Evolutionary conservation across 2,797 vertebrate genomes (phyloP).

Genomic region (Girardinus metallicus): DNA sequence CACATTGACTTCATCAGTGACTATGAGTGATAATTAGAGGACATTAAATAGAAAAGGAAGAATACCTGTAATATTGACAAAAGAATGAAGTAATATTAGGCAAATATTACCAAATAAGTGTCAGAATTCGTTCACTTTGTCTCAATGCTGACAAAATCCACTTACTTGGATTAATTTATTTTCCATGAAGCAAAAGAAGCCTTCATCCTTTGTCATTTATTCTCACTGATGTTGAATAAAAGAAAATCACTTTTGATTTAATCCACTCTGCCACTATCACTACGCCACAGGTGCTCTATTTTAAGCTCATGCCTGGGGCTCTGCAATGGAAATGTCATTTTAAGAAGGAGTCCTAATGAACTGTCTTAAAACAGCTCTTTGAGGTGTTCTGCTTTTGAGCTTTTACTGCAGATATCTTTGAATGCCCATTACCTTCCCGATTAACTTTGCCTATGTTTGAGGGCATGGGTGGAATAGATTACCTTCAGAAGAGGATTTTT

Average conservation of each 20-base stretch:
- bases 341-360: conserved; percentile 33
- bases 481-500: conserved; percentile 23
- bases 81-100: not conserved
- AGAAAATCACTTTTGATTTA: conserved; percentile 30
- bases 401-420: conserved; percentile 7
- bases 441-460: not conserved
- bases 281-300: conserved; percentile 36
- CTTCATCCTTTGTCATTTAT: conserved; percentile 5
- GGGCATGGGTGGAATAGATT: conserved; percentile 28
- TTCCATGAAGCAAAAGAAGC: conserved; percentile 15
- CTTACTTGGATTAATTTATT: not conserved
- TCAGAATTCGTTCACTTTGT: not conserved
- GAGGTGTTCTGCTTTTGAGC: conserved; percentile 8
- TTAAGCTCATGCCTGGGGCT: conserved; percentile 20
- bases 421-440: conserved; percentile 8
- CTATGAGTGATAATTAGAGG: not conserved
- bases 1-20: not conserved
- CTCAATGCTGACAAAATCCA: not conserved
- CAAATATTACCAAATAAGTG: not conserved
- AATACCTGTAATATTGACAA: not conserved
- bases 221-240: conserved; percentile 18
- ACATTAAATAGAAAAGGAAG: not conserved
- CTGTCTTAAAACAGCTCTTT: conserved; percentile 15
- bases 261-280: conserved; percentile 26
- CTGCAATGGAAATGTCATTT: conserved; percentile 40